A percentile compares a stretch with the other conserved stretches of the same genome.
Evolutionary conservation across 2,888 invertebrate species (phyloP).

Genomic region (Trichacis sp.): DNA sequence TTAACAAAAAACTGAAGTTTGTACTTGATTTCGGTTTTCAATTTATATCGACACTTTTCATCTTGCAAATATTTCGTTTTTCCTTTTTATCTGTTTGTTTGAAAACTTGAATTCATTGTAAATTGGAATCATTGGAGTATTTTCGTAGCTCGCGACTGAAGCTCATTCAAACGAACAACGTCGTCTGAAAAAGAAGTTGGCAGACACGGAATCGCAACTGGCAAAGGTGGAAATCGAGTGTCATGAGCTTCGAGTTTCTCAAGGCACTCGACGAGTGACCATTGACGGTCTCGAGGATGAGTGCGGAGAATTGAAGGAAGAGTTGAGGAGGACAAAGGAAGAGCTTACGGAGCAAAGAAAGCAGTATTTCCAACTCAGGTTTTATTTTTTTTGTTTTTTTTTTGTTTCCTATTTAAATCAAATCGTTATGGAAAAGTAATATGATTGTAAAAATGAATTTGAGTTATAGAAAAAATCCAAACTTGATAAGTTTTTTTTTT

Average conservation of each 20-base stretch:
- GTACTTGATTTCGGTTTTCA: neutral
- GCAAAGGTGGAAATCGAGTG: conserved; percentile 72
- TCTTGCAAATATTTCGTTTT: too few relatives aligned
- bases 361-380: conserved; percentile 75
- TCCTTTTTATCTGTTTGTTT: too few relatives aligned
- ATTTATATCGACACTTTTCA: too few relatives aligned
- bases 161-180: conserved; percentile 70
- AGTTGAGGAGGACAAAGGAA: conserved; percentile 69
- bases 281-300: conserved; percentile 73
- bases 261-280: conserved; percentile 71
- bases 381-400: conserved; percentile 7
- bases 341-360: conserved; percentile 72
- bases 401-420: too few relatives aligned
- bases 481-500: neutral
- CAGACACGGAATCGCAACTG: conserved; percentile 71
- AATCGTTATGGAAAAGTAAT: too few relatives aligned
- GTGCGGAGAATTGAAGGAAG: conserved; percentile 70
- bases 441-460: neutral
- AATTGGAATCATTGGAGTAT: conserved; percentile 24
- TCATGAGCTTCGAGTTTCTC: conserved; percentile 71
- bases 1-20: neutral
- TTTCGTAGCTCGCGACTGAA: conserved; percentile 64
- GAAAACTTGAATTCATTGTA: too few relatives aligned
- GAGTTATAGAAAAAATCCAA: neutral
- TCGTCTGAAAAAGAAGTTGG: conserved; percentile 69